Evolutionary conservation across 2,797 vertebrate species (phyloP), one percentile per base, ranked within the genome.

Genomic region (Anableps anableps): DNA sequence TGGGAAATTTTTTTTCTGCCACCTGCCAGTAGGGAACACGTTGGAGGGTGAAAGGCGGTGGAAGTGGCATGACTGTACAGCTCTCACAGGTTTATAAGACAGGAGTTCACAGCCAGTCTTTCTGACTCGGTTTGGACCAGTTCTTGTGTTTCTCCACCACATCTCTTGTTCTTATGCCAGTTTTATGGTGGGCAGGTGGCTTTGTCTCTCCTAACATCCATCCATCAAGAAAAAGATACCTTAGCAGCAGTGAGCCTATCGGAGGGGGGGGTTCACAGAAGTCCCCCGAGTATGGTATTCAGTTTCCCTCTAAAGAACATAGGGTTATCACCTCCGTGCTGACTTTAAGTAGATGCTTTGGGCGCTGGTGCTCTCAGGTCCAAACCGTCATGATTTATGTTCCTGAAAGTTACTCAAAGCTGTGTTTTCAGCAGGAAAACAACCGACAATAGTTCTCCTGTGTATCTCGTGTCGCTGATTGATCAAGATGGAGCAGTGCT

Each of bases 211-310:
- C 81, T 43, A 85, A 83, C 72, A 64, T 93, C 94, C 89, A 95
- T 95, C 91, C 79, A 45, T 93, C 84, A 92, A 89, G 84, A 92
- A 94, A 87, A 83, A 76, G 92, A 95, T 90, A 94, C 91, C 88
- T 91, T 89, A 9, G 75, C 85, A 88, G 82, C 90, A 89, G 83
- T 85, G 82, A 86, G 83, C 47, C 83, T 89, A 86, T 94, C 94
- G 95, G 95, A 88, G 79, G 16, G 88, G 29, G 76, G 83, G 74
- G 79, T 78, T 73, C 85, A 83, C 89, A 86, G 84, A 75, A 92
- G 83, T 55, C 36, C 36, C 34, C 64, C 4, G 60, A 83, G 79
- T 83, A 76, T 38, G 21, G 84, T 89, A 90, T 95, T 87, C 53
- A 72, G 93, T 95, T 95, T 90, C 93, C 85, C 83, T 86, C 85